phyloP scores from a whole-genome alignment of 2,888 invertebrate genomes.

The Rhagonycha fulva region DNA sequence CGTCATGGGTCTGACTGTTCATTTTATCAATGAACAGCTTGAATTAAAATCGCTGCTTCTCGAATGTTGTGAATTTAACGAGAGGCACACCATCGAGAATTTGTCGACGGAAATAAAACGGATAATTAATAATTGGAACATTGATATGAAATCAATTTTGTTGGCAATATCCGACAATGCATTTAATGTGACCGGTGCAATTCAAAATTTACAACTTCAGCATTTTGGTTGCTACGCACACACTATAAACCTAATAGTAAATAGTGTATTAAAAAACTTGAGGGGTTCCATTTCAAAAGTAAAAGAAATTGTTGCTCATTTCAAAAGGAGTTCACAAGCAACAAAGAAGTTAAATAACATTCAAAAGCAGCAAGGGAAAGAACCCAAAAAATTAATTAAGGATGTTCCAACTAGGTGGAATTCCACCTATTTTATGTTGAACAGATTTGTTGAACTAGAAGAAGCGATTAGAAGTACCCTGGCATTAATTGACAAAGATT shows the following conservation, averaged over 20 bases:
- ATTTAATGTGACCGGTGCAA: not conserved
- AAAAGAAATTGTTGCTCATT: not conserved
- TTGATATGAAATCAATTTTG: not conserved
- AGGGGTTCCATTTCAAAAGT: not conserved
- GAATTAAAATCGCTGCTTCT: not conserved
- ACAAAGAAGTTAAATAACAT: too few relatives aligned
- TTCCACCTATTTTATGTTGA: too few relatives aligned
- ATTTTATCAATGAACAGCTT: not conserved
- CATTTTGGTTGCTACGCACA: too few relatives aligned
- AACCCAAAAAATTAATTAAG: too few relatives aligned
- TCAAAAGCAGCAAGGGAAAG: too few relatives aligned
- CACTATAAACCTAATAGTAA: too few relatives aligned
- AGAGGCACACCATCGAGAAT: not conserved
- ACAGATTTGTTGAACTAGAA: too few relatives aligned
- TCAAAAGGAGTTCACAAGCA: not conserved
- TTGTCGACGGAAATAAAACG: not conserved
- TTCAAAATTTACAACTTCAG: not conserved
- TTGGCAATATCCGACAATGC: not conserved
- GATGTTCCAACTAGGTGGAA: too few relatives aligned
- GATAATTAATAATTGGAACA: not conserved
- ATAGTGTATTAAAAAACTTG: too few relatives aligned
- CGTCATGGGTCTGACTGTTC: not conserved
- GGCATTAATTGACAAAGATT: too few relatives aligned
- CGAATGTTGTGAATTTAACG: not conserved
- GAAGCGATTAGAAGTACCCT: too few relatives aligned